Percentiles rank a stretch among this genome's conserved stretches.
Evolutionary conservation across 1,140 invertebrate species (phyloP).

Genomic region (Polyergus mexicanus): DNA sequence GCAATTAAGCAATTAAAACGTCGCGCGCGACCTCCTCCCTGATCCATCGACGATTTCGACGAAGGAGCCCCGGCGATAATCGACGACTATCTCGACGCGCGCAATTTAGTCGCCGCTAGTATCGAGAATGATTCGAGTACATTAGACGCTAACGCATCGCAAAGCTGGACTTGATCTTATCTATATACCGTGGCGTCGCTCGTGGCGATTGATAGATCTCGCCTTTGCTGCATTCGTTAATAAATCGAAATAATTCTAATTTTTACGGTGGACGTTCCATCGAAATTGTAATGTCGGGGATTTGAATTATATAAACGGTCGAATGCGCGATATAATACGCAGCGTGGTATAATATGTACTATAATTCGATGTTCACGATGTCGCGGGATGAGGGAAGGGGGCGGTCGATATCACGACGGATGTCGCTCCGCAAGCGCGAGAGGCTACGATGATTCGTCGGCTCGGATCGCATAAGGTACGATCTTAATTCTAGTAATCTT

Average conservation of each 20-base stretch:
- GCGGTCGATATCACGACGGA: background rate
- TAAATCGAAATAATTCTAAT: slow-evolving; percentile 22
- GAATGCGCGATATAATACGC: background rate
- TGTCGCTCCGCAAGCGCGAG: slow-evolving; percentile 31
- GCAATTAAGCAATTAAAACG: slow-evolving; percentile 81
- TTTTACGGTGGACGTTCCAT: background rate
- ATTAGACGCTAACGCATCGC: slow-evolving; percentile 23
- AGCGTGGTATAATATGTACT: background rate
- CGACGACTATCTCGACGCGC: slow-evolving; percentile 13
- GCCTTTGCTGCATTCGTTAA: background rate
- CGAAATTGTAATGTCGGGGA: background rate
- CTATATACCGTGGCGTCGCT: slow-evolving; percentile 16
- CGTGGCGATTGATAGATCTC: slow-evolving; percentile 38
- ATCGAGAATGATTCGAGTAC: slow-evolving; percentile 43
- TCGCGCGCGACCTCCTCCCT: slow-evolving; percentile 62
- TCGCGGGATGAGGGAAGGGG: background rate
- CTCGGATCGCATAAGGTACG: slow-evolving; percentile 69
- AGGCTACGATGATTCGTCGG: slow-evolving; percentile 61
- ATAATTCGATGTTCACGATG: background rate
- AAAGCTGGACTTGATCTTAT: background rate
- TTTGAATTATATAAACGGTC: background rate
- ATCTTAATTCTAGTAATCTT: slow-evolving; percentile 86
- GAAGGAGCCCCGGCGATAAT: slow-evolving; percentile 4
- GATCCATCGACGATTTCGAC: slow-evolving; percentile 35
- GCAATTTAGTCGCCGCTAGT: slow-evolving; percentile 3